These are phyloP conservation scores for Panthera tigris DNA, from an alignment of 2,113 vertebrate species.

Conservation along the genomic window DNA sequence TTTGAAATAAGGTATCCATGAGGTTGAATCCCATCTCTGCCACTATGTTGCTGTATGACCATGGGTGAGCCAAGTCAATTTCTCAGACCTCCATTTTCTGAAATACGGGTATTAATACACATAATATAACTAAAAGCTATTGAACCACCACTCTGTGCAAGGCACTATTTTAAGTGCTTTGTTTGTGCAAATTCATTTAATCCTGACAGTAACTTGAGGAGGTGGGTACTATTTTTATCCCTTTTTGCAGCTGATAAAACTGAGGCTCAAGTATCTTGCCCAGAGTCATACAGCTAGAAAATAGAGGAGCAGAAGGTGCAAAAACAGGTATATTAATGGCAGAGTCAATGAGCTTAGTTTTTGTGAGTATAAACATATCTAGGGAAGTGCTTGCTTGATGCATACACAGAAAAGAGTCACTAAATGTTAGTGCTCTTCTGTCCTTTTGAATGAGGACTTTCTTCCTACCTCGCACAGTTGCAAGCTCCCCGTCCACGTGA, in stretches of 20 bases:
- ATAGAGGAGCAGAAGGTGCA: background rate
- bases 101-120: background rate
- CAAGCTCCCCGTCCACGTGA: conserved; percentile 92
- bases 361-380: background rate
- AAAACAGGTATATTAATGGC: background rate
- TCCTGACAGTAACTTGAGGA: background rate
- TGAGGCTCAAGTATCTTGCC: background rate
- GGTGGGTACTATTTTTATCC: background rate
- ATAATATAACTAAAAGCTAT: background rate
- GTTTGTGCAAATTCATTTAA: background rate
- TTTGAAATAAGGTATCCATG: background rate
- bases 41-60: background rate
- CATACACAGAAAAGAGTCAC: background rate
- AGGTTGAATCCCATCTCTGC: background rate
- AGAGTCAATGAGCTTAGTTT: background rate
- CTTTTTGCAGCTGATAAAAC: background rate
- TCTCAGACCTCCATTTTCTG: background rate
- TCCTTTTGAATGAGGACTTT: background rate
- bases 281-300: background rate
- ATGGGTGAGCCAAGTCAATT: background rate
- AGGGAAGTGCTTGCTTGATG: background rate
- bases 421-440: background rate
- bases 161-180: background rate
- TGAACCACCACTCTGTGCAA: background rate
- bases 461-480: conserved; percentile 91